Evolutionary conservation across 2,888 invertebrate genomes (phyloP), one percentile per base, ranked within the genome.

Genomic region (Eilema sororculum): DNA sequence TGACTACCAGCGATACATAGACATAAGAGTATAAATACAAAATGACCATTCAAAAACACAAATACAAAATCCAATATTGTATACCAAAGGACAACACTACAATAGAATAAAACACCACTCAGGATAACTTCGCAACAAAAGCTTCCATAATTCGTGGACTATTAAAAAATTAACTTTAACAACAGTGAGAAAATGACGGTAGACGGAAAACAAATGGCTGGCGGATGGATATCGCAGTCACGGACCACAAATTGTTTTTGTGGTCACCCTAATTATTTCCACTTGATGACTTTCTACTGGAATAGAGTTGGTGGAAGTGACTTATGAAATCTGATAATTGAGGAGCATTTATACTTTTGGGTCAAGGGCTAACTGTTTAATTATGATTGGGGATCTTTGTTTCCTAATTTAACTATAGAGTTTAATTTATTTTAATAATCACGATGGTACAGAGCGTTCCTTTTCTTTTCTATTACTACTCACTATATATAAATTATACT

Each of bases 171-270:
- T 72, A 77, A 73, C 58, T 71, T 13, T 25, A 33, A 66, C 58
- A 77, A 65, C 68, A 73, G 33, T 63, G 69, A 58, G 60, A 69
- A 75, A 63, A 74, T 69, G 71, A 66, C 67, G 57, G 68, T 67
- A 67, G 70, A 67, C 62, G 64, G 59, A 67, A 62, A 75, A 79
- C 76, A 78, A 80, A 80, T 52, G 73, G 33, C 30, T 20, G 65
- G 57, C 79, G 78, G 80, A 79, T 78, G 80, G 76, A 69, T 65
- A 67, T 78, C 71, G 71, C 73, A 90, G 93, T 93, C 88, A 93
- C 92, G 94, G 92, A 83, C 87, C 93, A 93, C 93, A 93, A 94
- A 94, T 90, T 93, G 93, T 93, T 93, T 92, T 93, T 93, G 93
- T 90, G 89, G 86, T 84, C 78, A 84, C 87, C 88, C 90, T 93